Evolutionary conservation across 2,888 invertebrate species (phyloP), one percentile per base, ranked within the genome.

Genomic region (Nudaria mundana): DNA sequence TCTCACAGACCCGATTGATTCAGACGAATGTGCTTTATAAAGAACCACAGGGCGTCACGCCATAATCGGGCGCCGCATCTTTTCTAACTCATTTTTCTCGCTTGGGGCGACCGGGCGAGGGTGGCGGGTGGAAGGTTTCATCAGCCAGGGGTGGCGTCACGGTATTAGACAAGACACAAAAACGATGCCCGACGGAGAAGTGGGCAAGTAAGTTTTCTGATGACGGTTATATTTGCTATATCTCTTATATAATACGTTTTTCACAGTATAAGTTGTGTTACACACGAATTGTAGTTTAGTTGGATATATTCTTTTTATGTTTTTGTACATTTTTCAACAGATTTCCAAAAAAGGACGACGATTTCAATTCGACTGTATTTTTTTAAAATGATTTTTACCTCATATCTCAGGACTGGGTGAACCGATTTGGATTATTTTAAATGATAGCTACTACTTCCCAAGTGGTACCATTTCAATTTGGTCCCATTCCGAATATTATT

Each of bases 31-130:
- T 75, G 70, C 71, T 73, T 62, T 71, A 83, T 83, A 85, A 84
- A 84, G 79, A 78, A 66, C 66, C 71, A 57, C 64, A 53, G 61
- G 66, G 71, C 76, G 80, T 76, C 80, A 79, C 77, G 80, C 81
- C 76, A 85, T 85, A 85, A 86, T 86, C 86, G 85, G 73, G 69
- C 72, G 76, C 78, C 85, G 82, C 88, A 88, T 89, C 88, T 89
- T 86, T 87, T 84, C 87, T 88, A 87, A 87, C 88, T 88, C 89
- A 89, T 89, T 89, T 89, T 89, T 88, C 89, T 89, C 83, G 83
- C 79, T 76, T 62, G 76, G 75, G 77, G 81, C 64, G 67, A 55
- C 54, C 48, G 63, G 51, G 55, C 46, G 61, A 48, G 51, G 67
- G 63, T 52, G 56, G 52, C 44, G 59, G 56, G 59, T 46, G 53